Conservation (phyloP, 2,888 invertebrate species). For the Protonemura montana region DNA sequence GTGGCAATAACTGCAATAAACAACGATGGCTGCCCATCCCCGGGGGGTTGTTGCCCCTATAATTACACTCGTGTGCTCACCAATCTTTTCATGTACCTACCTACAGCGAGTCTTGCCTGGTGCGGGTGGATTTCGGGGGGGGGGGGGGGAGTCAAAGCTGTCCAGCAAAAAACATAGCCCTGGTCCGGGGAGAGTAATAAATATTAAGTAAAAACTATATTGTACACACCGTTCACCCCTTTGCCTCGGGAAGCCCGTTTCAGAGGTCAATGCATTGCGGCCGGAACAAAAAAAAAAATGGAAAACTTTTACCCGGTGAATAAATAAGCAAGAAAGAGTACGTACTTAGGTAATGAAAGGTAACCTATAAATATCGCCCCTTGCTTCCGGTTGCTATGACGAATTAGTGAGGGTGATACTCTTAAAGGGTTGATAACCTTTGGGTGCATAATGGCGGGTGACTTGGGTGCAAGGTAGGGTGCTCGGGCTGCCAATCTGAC, state of each 20-base stretch:
- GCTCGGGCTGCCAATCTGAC: no score
- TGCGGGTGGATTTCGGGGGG: not conserved
- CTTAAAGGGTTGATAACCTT: not conserved
- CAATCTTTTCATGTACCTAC: not conserved
- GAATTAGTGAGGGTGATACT: not conserved
- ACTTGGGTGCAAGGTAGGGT: no score
- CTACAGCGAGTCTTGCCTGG: not conserved
- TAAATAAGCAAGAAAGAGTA: not conserved
- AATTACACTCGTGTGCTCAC: not conserved
- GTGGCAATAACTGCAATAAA: not conserved
- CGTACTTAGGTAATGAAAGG: slow-evolving; percentile 7
- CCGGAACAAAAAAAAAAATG: not conserved
- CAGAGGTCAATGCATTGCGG: not conserved
- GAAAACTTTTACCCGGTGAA: not conserved
- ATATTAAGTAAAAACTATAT: not conserved
- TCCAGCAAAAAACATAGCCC: not conserved
- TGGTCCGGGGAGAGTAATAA: not conserved
- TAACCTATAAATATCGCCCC: not conserved
- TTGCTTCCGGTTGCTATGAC: not conserved
- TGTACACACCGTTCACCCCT: not conserved
- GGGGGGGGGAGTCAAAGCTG: not conserved
- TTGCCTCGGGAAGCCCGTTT: not conserved
- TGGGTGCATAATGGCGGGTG: not conserved
- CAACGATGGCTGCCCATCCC: not conserved
- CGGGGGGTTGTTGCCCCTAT: not conserved